A percentile compares a stretch with the other conserved stretches of the same genome.
Conservation (phyloP, 2,888 invertebrate species). For the Brachypalpus laphriformis region DNA sequence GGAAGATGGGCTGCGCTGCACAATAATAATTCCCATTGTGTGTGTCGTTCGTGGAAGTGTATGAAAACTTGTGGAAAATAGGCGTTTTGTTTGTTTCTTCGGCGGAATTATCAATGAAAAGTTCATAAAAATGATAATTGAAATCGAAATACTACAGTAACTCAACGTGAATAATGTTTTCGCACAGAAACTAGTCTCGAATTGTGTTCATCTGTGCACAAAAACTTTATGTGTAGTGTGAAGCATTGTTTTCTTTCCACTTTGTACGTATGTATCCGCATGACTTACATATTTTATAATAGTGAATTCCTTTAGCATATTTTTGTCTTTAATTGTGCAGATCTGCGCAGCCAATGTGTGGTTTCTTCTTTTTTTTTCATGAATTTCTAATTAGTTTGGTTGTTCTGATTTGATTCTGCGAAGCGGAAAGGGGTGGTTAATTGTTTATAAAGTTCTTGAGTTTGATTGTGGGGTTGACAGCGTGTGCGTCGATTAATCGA, state of each 20-base stretch:
- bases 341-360: background rate
- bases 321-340: background rate
- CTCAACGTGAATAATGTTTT: background rate
- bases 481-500: background rate
- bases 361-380: too few relatives aligned
- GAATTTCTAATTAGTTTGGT: too few relatives aligned
- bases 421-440: background rate
- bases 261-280: background rate
- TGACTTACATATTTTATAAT: background rate
- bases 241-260: background rate
- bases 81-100: background rate
- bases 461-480: too few relatives aligned
- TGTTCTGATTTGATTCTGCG: background rate
- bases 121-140: background rate
- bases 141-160: background rate
- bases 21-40: background rate
- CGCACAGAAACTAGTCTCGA: background rate
- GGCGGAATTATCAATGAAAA: conserved; percentile 3
- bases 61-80: too few relatives aligned
- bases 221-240: background rate
- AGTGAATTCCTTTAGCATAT: background rate
- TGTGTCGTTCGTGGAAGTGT: too few relatives aligned
- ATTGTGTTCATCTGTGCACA: background rate
- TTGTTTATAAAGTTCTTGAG: too few relatives aligned
- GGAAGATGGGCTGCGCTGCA: background rate